A percentile compares a stretch with the other conserved stretches of the same genome.
Conservation (phyloP, 2,888 invertebrate species). For the Ennomos quercinarius region DNA sequence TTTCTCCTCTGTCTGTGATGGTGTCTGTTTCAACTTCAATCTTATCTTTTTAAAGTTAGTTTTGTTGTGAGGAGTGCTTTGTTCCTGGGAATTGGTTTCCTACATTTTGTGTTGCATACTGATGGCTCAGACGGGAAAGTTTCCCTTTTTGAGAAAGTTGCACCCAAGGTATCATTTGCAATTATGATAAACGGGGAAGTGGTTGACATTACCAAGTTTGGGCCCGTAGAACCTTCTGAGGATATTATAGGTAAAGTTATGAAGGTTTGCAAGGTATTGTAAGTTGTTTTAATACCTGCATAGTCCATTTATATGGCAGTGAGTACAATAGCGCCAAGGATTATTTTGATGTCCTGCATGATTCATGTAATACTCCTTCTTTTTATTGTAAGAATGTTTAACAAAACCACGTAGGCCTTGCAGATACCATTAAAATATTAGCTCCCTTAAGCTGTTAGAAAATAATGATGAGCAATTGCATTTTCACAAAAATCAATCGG, state of each 20-base stretch:
- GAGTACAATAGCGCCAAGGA: conserved; percentile 18
- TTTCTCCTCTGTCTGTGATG: conserved; percentile 50
- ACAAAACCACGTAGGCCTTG: too few relatives aligned
- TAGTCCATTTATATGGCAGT: conserved; percentile 40
- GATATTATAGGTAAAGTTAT: conserved; percentile 47
- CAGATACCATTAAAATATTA: too few relatives aligned
- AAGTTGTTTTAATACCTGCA: conserved; percentile 35
- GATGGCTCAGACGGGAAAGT: conserved; percentile 55
- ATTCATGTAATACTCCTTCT: conserved; percentile 18
- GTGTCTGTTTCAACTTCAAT: conserved; percentile 49
- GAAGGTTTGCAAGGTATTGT: conserved; percentile 43
- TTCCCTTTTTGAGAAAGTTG: conserved; percentile 54
- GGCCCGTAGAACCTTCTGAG: conserved; percentile 51
- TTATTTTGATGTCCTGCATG: conserved; percentile 22
- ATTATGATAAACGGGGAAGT: conserved; percentile 51
- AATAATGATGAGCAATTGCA: neutral
- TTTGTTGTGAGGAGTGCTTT: conserved; percentile 40
- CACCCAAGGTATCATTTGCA: conserved; percentile 41
- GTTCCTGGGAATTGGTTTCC: conserved; percentile 52
- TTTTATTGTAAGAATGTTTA: too few relatives aligned
- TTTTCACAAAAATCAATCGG: neutral
- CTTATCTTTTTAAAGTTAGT: conserved; percentile 46
- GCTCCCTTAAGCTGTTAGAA: neutral
- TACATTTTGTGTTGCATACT: conserved; percentile 53
- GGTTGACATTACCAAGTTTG: conserved; percentile 57